Percentiles rank a stretch among this genome's conserved stretches.
phyloP scores from a whole-genome alignment of 2,797 vertebrate genomes.

The Potorous gilbertii region DNA sequence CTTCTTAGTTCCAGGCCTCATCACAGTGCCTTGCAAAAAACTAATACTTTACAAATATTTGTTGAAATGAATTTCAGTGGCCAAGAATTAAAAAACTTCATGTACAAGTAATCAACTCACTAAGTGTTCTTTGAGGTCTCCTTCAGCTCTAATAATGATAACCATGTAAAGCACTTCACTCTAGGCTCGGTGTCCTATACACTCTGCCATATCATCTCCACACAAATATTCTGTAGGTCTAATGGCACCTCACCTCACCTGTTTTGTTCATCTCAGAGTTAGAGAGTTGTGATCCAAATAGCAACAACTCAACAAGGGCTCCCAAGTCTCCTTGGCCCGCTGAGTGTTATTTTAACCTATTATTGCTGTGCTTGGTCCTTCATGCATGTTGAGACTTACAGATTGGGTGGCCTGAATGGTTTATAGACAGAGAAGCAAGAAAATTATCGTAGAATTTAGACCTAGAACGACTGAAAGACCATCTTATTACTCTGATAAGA shows the following conservation, averaged over 20 bases:
- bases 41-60: not conserved
- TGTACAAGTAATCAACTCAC: not conserved
- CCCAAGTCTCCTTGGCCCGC: not conserved
- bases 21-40: not conserved
- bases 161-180: not conserved
- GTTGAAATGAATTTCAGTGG: not conserved
- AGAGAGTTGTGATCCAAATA: not conserved
- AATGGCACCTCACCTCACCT: not conserved
- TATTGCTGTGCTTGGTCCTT: not conserved
- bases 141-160: not conserved
- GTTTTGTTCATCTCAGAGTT: not conserved
- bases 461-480: not conserved
- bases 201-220: not conserved
- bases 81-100: not conserved
- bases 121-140: not conserved
- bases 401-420: not conserved
- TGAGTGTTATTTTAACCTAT: not conserved
- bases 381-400: not conserved
- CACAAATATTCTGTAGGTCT: not conserved
- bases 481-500: not conserved
- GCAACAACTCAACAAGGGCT: not conserved
- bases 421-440: not conserved
- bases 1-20: not conserved
- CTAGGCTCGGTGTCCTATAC: not conserved
- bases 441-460: not conserved